Evolutionary conservation across 2,113 vertebrate genomes (phyloP), one percentile per base, ranked within the genome.

Genomic region (Cavia aperea): DNA sequence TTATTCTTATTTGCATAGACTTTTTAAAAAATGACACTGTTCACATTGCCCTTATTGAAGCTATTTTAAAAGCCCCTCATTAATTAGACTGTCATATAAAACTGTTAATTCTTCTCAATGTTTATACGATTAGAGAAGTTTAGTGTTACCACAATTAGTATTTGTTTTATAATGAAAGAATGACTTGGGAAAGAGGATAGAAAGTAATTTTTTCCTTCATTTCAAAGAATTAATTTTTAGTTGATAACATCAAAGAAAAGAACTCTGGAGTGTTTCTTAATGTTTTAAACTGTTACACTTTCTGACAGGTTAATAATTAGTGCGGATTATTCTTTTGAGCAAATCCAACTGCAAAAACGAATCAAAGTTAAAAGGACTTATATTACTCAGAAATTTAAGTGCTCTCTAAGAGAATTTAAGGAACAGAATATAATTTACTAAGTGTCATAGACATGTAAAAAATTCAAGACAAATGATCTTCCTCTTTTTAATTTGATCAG

Each of bases 1-100:
- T 92, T n/a, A 88, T 92, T 96, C 91, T 94, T 96, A 58, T 92
- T 95, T 83, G 93, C 92, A 95, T 87, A 95, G 84, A 78, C 91
- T 90, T 88, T 95, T 95, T 92, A 89, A 95, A 91, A 15, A 24
- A 92, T 93, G 81, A 56, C 68, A 92, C 90, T 39, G 58, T 89
- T 87, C 54, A 84, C 46, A 92, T 94, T 49, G 5, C 46, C 83
- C 95, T 95, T 94, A 92, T 84, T 92, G 72, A 73, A 92, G 54
- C 12, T 92, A 88, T 92, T 92, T 94, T 94, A 96, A 96, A 94
- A 75, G 26, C 39, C 6, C 65, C 1, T 88, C 49, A 65, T n/a
- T 96, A 94, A 95, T 94, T 96, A 93, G 7, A 43, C 39, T 79
- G 43, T 95, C 77, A 92, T 70, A 86, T 87, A 66, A 90, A 94